Base-by-base conservation (phyloP, 2,888 invertebrate species). In the Vannuccia rotundouncinata region DNA sequence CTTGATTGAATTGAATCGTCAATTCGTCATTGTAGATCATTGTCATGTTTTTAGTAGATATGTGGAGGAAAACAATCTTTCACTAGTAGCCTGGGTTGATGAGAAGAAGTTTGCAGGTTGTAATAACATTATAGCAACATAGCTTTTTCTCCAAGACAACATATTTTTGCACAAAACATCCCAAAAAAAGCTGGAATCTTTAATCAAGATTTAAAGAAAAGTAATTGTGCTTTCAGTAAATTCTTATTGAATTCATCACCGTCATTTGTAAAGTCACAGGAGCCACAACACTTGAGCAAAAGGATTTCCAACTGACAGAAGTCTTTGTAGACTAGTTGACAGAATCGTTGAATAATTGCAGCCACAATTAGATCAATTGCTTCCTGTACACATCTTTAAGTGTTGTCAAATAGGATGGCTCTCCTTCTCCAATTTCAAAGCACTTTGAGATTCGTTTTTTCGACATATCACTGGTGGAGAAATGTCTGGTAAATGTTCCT, bases 401-500 rank as follows among this genome's bases (percentile, higher is more conserved):
- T 66, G 66, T 2, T 5, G 66, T 66, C 66, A 66, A 66, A 66
- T 66, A 66, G 76, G 31, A 75, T 29, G 76, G 28, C 22, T 29
- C 31, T 75, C 76, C 76, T 30, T 31, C 31, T 29, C 76, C 76
- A 28, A 75, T 75, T 75, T 75, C 30, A 75, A 30, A 75, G 29
- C 28, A n/a, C 29, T 29, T 31, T 30, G 76, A 29, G 5, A 75
- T 22, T 30, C 31, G 29, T 75, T 75, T 31, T 31, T 29, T 30
- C 76, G 76, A 30, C 25, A 29, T n/a, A 75, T 29, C 31, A 31
- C 22, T 75, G 76, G 76, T 22, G 66, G 66, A 66, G 66, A 66
- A 66, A 66, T 66, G 66, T 66, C 66, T 66, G 66, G 17, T 66
- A 66, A 66, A 66, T 66, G 66, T 66, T 66, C 66, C 66, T 66